phyloP scores from a whole-genome alignment of 1,140 invertebrate species.

The Diabrotica undecimpunctata region DNA sequence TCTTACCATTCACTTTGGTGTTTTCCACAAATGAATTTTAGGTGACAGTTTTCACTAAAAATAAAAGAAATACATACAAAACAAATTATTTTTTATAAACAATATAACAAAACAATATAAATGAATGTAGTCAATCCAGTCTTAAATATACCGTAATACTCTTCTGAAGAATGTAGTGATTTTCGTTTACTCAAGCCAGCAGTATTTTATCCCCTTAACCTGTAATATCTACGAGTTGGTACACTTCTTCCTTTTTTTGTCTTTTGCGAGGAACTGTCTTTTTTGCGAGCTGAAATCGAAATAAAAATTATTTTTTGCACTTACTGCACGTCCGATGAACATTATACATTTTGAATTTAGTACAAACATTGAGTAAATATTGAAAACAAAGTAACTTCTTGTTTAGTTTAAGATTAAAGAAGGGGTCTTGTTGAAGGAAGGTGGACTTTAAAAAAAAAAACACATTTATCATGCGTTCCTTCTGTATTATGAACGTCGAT shows the following conservation, averaged over 20 bases:
- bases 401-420: too few species aligned
- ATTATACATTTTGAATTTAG: too few species aligned
- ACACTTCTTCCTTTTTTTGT: slow-evolving; percentile 24
- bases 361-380: too few species aligned
- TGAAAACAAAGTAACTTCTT: too few species aligned
- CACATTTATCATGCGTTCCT: too few species aligned
- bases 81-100: neutral
- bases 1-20: neutral
- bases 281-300: slow-evolving; percentile 8
- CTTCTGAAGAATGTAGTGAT: neutral
- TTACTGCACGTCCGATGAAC: too few species aligned
- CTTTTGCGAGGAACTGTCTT: slow-evolving; percentile 8
- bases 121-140: neutral
- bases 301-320: too few species aligned
- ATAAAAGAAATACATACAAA: neutral
- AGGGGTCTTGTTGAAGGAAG: too few species aligned
- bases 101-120: neutral
- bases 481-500: too few species aligned
- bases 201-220: slow-evolving; percentile 24
- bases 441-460: too few species aligned
- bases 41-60: too few species aligned
- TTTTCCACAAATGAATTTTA: too few species aligned
- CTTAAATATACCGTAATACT: neutral
- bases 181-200: neutral
- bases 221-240: slow-evolving; percentile 26